Percentiles rank a stretch among this genome's conserved stretches.
Conservation (phyloP, 2,797 vertebrate species). For the Aeoliscus strigatus region DNA sequence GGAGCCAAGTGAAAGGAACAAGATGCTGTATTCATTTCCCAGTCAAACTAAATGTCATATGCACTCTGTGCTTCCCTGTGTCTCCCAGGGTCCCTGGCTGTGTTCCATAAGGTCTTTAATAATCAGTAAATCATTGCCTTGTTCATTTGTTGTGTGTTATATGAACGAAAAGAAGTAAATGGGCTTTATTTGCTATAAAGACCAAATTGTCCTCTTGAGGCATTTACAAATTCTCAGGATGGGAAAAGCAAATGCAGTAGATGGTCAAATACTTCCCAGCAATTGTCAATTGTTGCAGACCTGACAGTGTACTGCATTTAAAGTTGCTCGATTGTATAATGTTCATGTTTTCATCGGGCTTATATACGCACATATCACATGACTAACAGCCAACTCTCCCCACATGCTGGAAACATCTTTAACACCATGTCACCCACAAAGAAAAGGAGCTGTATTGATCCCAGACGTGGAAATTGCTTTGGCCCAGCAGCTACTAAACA, state of each 20-base stretch:
- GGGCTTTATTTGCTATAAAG: neutral
- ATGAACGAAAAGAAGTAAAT: slow-evolving; percentile 1
- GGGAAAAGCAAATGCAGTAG: neutral
- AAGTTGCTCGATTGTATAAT: no score
- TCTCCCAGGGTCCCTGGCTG: neutral
- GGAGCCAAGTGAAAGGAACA: slow-evolving; percentile 40
- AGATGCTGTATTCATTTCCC: slow-evolving; percentile 36
- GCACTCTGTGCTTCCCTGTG: neutral
- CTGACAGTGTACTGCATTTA: no score
- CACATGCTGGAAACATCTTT: no score
- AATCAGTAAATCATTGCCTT: neutral
- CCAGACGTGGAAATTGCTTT: slow-evolving; percentile 18
- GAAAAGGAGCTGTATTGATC: slow-evolving; percentile 28
- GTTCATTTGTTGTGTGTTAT: slow-evolving; percentile 4
- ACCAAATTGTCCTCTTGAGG: neutral
- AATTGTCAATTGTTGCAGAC: no score
- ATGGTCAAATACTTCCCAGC: no score
- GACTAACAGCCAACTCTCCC: no score
- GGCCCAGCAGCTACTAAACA: slow-evolving; percentile 4
- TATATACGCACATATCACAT: no score
- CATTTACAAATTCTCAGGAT: neutral
- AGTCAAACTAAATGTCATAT: slow-evolving; percentile 7
- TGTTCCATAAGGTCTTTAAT: slow-evolving; percentile 9
- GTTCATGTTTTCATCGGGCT: no score
- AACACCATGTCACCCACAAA: slow-evolving; percentile 6